phyloP scores from a whole-genome alignment of 2,888 invertebrate genomes.

The Temnothorax rugatulus region DNA sequence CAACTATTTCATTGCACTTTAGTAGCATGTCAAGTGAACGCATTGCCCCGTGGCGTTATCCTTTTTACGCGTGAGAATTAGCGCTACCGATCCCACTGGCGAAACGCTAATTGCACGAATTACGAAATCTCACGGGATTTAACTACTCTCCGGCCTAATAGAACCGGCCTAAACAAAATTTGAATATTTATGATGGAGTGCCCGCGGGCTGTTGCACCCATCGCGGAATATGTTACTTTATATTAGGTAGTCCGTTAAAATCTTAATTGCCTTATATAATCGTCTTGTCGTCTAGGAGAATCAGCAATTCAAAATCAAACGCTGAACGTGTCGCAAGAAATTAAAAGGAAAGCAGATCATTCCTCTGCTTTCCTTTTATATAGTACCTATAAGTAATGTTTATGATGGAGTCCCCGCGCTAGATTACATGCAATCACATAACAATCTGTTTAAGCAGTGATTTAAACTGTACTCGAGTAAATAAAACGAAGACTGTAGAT shows the following conservation, averaged over 20 bases:
- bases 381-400: neutral
- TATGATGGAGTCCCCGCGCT: neutral
- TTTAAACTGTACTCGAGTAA: neutral
- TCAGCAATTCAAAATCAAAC: neutral
- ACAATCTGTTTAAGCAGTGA: neutral
- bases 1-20: neutral
- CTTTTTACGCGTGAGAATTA: constrained; percentile 32
- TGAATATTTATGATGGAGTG: constrained; percentile 28
- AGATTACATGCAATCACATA: neutral
- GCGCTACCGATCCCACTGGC: neutral
- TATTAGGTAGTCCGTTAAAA: neutral
- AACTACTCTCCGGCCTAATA: constrained; percentile 8
- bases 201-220: neutral
- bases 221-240: neutral
- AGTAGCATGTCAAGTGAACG: neutral
- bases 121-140: constrained; percentile 11
- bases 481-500: neutral
- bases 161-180: neutral
- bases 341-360: neutral
- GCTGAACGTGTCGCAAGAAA: neutral
- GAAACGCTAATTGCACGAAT: constrained; percentile 30
- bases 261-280: neutral
- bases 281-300: neutral
- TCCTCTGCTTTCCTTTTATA: no score
- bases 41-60: constrained; percentile 16